phyloP scores from a whole-genome alignment of 2,888 invertebrate species.

The Eupsilia transversa region DNA sequence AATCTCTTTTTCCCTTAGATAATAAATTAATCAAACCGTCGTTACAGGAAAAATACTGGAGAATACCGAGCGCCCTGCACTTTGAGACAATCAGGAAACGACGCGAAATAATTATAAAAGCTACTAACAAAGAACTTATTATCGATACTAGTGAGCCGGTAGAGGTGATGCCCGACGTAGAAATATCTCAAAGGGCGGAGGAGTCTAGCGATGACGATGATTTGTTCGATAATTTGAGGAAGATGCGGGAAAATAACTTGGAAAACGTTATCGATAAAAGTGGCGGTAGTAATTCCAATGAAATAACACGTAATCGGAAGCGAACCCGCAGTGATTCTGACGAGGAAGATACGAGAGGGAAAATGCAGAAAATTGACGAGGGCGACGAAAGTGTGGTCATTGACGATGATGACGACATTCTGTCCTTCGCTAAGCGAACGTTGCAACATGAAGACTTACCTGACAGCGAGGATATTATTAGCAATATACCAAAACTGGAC shows the following conservation, averaged over 20 bases:
- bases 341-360: conserved; percentile 72
- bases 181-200: conserved; percentile 48
- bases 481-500: conserved; percentile 72
- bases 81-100: conserved; percentile 90
- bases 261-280: conserved; percentile 65
- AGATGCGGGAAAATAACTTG: conserved; percentile 76
- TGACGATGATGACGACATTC: conserved; percentile 81
- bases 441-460: conserved; percentile 82
- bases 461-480: conserved; percentile 84
- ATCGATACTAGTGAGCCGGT: conserved; percentile 68
- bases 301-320: conserved; percentile 73
- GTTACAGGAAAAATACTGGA: conserved; percentile 95
- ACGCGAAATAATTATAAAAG: conserved; percentile 89
- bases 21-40: conserved; percentile 53
- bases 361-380: conserved; percentile 84
- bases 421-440: conserved; percentile 87
- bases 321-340: conserved; percentile 83
- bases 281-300: conserved; percentile 47
- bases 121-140: conserved; percentile 88
- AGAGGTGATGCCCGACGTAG: conserved; percentile 33
- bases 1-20: conserved; percentile 41
- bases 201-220: conserved; percentile 85
- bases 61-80: conserved; percentile 93
- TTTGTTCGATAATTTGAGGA: conserved; percentile 84
- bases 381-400: conserved; percentile 69